These are phyloP conservation scores for Porphyrio hochstetteri DNA, from an alignment of 2,113 vertebrate species.

Conservation along the genomic window DNA sequence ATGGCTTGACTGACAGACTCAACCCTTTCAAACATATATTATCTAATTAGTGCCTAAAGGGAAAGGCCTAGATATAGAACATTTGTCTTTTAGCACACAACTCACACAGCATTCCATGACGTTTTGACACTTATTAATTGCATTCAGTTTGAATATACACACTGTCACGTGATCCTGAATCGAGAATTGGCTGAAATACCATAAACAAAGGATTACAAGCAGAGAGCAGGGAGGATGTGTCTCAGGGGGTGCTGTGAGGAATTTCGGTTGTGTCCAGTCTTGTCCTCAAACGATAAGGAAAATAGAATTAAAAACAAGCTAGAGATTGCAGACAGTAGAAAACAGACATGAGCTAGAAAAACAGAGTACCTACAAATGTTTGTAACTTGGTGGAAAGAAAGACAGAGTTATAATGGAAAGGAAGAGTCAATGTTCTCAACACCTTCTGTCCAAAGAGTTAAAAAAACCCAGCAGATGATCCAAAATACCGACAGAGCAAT, in stretches of 20 bases:
- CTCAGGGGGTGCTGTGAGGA: not conserved
- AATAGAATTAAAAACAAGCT: not conserved
- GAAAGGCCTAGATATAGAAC: constrained; percentile 52
- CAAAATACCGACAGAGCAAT: not conserved
- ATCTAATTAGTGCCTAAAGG: constrained; percentile 63
- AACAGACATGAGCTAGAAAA: not conserved
- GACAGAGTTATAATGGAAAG: not conserved
- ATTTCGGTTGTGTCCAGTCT: constrained; percentile 52
- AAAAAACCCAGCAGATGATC: not conserved
- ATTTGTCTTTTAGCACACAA: constrained; percentile 59
- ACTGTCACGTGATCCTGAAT: constrained; percentile 54
- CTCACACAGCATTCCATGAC: constrained; percentile 53
- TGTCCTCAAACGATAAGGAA: constrained; percentile 34
- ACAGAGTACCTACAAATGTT: not conserved
- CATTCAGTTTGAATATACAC: constrained; percentile 61
- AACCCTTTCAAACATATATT: constrained; percentile 60
- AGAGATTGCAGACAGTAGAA: not conserved
- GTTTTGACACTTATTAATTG: constrained; percentile 69
- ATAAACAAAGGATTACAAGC: constrained; percentile 69
- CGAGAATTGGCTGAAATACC: constrained; percentile 56
- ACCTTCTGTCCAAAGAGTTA: not conserved
- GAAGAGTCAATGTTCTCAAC: not conserved
- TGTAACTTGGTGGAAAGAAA: not conserved
- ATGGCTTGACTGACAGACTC: constrained; percentile 48
- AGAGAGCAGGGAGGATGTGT: not conserved